These are phyloP conservation scores for Drosophila stalkeri DNA, from an alignment of 2,888 invertebrate species.

Conservation along the genomic window DNA sequence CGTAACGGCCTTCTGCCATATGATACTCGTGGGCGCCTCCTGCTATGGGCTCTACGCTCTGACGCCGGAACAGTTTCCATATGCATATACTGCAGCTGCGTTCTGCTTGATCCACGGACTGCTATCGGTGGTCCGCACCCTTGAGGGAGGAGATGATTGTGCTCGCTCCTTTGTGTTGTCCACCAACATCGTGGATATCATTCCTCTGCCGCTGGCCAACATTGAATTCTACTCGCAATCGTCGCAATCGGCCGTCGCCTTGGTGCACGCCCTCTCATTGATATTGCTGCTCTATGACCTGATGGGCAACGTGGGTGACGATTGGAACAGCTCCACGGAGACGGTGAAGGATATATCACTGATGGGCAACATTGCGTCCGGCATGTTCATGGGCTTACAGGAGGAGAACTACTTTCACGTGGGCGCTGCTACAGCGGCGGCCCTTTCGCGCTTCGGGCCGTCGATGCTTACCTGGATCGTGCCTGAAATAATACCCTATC, in stretches of 20 bases:
- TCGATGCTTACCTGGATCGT: not conserved
- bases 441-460: constrained; percentile 35
- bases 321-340: constrained; percentile 51
- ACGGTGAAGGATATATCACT: constrained; percentile 68
- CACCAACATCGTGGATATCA: constrained; percentile 59
- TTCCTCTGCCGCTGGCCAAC: constrained; percentile 71
- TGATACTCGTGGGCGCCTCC: constrained; percentile 54
- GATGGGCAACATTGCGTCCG: constrained; percentile 67
- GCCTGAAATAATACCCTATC: not conserved
- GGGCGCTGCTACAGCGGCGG: constrained; percentile 50
- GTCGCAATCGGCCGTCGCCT: constrained; percentile 48
- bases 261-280: constrained; percentile 67
- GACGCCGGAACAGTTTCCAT: constrained; percentile 52
- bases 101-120: constrained; percentile 72
- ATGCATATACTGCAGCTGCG: constrained; percentile 64
- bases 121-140: constrained; percentile 44
- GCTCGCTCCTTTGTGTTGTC: constrained; percentile 45
- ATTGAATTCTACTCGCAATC: constrained; percentile 71
- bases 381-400: constrained; percentile 54
- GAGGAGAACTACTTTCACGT: constrained; percentile 57
- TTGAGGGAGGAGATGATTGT: constrained; percentile 16
- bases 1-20: constrained; percentile 12
- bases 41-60: constrained; percentile 57
- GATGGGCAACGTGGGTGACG: constrained; percentile 54
- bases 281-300: constrained; percentile 72